phyloP scores from a whole-genome alignment of 2,113 vertebrate species.

The Oceanodroma tethys region DNA sequence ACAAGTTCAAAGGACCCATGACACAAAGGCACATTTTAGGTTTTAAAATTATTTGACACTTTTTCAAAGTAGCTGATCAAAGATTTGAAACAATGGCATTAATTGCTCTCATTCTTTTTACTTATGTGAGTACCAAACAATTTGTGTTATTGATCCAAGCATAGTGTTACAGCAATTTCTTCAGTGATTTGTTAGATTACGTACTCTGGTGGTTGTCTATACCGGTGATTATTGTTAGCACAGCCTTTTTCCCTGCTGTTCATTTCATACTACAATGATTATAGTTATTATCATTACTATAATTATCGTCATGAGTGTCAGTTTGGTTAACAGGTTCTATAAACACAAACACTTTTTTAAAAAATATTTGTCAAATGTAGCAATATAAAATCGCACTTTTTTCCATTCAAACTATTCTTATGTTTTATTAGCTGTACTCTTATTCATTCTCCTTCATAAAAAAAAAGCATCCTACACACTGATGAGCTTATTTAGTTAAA shows the following conservation, averaged over 20 bases:
- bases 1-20: neutral
- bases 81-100: neutral
- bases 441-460: neutral
- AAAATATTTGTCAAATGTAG: neutral
- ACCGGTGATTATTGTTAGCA: neutral
- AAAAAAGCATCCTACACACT: neutral
- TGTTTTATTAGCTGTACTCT: neutral
- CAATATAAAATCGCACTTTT: neutral
- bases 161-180: neutral
- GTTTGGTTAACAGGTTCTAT: constrained; percentile 16
- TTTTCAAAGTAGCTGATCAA: neutral
- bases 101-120: neutral
- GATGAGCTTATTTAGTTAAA: neutral
- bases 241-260: neutral
- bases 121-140: neutral
- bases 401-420: neutral
- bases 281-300: constrained; percentile 27
- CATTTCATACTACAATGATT: constrained; percentile 29
- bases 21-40: neutral
- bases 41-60: neutral
- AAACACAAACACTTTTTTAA: neutral
- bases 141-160: constrained; percentile 32
- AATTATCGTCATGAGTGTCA: neutral
- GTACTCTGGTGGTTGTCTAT: neutral
- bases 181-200: neutral